Evolutionary conservation across 2,113 vertebrate species (phyloP).

Genomic region (Atrichornis clamosus): DNA sequence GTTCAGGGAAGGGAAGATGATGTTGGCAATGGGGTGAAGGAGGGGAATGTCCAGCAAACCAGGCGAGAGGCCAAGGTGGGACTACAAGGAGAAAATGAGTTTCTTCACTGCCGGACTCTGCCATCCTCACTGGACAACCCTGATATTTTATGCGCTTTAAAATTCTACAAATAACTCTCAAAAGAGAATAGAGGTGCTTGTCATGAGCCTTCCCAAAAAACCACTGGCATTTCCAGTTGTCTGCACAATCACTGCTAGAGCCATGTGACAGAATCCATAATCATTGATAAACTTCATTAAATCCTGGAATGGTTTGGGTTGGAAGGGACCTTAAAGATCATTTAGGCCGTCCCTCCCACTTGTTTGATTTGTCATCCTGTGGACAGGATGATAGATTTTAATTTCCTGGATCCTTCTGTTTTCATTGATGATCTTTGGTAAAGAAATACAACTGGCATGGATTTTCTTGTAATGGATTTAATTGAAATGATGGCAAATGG

Average conservation of each 20-base stretch:
- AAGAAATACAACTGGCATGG: not conserved
- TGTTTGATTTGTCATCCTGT: not conserved
- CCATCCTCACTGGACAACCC: not conserved
- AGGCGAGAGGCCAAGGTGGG: not conserved
- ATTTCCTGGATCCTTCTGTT: not conserved
- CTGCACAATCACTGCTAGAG: not conserved
- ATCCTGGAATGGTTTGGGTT: not conserved
- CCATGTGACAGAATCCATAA: not conserved
- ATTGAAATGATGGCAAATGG: not conserved
- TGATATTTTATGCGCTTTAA: not conserved
- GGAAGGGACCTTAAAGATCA: not conserved
- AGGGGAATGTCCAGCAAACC: not conserved
- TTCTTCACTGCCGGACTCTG: not conserved
- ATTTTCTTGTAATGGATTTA: not conserved
- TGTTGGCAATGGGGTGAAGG: not conserved
- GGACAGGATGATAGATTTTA: not conserved
- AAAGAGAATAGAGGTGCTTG: not conserved
- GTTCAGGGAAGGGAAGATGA: not conserved
- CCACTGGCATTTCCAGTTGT: not conserved
- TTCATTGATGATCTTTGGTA: not conserved
- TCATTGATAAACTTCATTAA: not conserved
- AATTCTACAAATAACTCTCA: not conserved
- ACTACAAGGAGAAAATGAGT: not conserved
- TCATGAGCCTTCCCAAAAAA: not conserved
- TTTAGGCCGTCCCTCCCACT: not conserved